Conservation (phyloP, 2,113 vertebrate genomes). For the Microcebus jonahi region DNA sequence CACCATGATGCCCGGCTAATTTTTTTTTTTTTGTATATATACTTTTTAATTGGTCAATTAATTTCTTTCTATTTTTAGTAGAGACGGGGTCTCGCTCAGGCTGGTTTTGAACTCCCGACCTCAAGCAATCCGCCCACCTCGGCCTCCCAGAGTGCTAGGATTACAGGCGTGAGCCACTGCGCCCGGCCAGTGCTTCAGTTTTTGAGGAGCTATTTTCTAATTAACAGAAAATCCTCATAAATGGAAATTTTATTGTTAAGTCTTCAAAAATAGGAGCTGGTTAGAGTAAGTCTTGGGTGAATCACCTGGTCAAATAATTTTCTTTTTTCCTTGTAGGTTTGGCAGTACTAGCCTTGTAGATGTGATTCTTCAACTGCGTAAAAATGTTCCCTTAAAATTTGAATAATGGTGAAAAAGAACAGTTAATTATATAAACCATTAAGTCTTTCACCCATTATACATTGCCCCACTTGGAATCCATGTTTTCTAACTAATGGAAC, state of each 20-base stretch:
- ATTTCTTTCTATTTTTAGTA: too few relatives aligned
- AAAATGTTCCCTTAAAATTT: slow-evolving; percentile 45
- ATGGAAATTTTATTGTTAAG: slow-evolving; percentile 8
- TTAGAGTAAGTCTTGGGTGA: background rate
- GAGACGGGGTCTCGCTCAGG: too few relatives aligned
- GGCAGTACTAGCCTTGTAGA: background rate
- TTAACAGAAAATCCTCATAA: slow-evolving; percentile 15
- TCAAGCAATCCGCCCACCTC: too few relatives aligned
- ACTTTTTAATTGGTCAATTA: too few relatives aligned
- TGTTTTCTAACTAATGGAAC: slow-evolving; percentile 80
- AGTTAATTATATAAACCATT: slow-evolving; percentile 59
- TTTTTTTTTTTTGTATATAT: too few relatives aligned
- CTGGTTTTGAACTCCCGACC: too few relatives aligned
- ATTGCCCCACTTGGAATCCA: slow-evolving; percentile 69
- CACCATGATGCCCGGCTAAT: too few relatives aligned
- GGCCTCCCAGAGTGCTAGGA: too few relatives aligned
- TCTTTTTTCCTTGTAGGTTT: background rate
- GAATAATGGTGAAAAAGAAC: slow-evolving; percentile 49
- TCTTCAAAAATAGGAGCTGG: slow-evolving; percentile 30
- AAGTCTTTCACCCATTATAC: slow-evolving; percentile 66
- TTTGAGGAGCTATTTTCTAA: background rate
- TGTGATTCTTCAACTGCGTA: background rate
- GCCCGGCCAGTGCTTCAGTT: background rate
- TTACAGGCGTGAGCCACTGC: too few relatives aligned
- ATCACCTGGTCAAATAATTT: background rate